A percentile compares a stretch with the other conserved stretches of the same genome.
Conservation (phyloP, 2,888 invertebrate genomes). For the Ennomos quercinarius region DNA sequence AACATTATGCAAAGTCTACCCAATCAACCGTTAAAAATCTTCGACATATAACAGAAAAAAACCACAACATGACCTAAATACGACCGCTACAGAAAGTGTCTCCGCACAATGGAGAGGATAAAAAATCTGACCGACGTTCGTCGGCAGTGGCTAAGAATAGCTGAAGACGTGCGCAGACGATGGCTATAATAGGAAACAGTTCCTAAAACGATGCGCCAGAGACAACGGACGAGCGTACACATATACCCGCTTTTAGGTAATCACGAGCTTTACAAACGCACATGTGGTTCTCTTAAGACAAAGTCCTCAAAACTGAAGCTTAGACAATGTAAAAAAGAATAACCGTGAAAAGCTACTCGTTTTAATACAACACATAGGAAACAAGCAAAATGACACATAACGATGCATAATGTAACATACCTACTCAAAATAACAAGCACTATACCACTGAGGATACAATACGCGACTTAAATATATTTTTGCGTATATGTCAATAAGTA, state of each 20-base stretch:
- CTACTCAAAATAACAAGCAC: too few species aligned
- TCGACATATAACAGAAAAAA: constrained; percentile 27
- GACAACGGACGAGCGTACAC: constrained; percentile 49
- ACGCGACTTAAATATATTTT: too few species aligned
- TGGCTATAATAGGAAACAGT: constrained; percentile 56
- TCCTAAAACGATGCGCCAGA: constrained; percentile 47
- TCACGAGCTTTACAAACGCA: not conserved
- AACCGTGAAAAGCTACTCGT: too few species aligned
- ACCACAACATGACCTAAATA: constrained; percentile 54
- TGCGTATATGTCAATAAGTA: too few species aligned
- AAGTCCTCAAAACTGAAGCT: too few species aligned
- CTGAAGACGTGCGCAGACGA: constrained; percentile 34
- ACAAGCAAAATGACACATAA: too few species aligned
- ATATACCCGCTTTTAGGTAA: constrained; percentile 53
- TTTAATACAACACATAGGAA: too few species aligned
- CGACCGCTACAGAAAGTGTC: constrained; percentile 43
- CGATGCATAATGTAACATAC: too few species aligned
- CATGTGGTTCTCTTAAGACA: not conserved
- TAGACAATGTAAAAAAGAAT: too few species aligned
- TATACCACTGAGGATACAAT: too few species aligned
- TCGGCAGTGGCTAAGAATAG: constrained; percentile 46
- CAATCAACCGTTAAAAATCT: constrained; percentile 34
- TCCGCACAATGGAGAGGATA: constrained; percentile 41
- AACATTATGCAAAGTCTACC: constrained; percentile 2
- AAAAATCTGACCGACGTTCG: constrained; percentile 40